Percentiles rank a stretch among this genome's conserved stretches.
These are phyloP conservation scores for Spilogale gracilis DNA, from an alignment of 2,113 vertebrate genomes.

Conservation along the genomic window DNA sequence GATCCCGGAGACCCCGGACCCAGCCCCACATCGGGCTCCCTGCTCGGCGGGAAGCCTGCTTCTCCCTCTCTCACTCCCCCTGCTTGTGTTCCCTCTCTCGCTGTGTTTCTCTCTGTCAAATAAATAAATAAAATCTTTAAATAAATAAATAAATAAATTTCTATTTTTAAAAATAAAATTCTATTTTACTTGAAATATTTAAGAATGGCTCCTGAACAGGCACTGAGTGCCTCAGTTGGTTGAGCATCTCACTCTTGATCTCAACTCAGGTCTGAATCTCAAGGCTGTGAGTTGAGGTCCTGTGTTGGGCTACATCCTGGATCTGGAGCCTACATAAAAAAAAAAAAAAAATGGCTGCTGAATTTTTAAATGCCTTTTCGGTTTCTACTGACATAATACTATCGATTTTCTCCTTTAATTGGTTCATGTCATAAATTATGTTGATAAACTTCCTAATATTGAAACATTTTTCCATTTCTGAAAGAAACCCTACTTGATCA, in stretches of 20 bases:
- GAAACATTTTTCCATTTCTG: constrained; percentile 34
- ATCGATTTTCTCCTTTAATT: constrained; percentile 35
- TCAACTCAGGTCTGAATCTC: neutral
- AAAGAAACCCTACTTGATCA: constrained; percentile 34
- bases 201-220: neutral
- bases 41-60: too few relatives aligned
- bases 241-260: neutral
- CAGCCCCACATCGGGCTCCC: too few relatives aligned
- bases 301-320: neutral
- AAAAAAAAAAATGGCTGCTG: neutral
- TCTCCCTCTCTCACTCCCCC: too few relatives aligned
- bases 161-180: neutral
- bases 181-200: constrained; percentile 21
- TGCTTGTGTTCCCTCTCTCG: too few relatives aligned
- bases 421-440: constrained; percentile 4
- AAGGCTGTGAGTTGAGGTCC: neutral
- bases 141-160: neutral
- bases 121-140: too few relatives aligned
- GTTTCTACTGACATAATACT: constrained; percentile 21
- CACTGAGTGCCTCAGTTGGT: neutral
- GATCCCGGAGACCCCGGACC: too few relatives aligned
- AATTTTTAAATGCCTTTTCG: constrained; percentile 29
- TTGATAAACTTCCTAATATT: neutral
- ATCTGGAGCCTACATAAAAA: neutral
- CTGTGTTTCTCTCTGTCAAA: too few relatives aligned